Conservation (phyloP, 1,140 invertebrate species). For the Drosophila sp. region DNA sequence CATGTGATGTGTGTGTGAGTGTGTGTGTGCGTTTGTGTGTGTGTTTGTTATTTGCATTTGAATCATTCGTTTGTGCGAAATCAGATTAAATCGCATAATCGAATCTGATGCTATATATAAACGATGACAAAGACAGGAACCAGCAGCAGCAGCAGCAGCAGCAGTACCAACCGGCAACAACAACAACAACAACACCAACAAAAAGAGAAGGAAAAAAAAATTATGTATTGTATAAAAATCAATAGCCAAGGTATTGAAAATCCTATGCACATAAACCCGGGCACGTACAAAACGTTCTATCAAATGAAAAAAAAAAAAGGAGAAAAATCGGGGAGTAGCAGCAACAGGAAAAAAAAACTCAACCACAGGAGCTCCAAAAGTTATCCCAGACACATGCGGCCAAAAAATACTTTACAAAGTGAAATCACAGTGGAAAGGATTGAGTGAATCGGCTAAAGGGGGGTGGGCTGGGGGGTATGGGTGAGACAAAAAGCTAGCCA, state of each 20-base stretch:
- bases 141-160: conserved; percentile 58
- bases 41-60: conserved; percentile 73
- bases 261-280: conserved; percentile 75
- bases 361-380: conserved; percentile 69
- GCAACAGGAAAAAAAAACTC: conserved; percentile 13
- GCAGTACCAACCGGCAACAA: conserved; percentile 57
- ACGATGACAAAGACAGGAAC: conserved; percentile 73
- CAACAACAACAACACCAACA: conserved; percentile 42
- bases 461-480: neutral
- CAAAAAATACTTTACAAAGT: conserved; percentile 78
- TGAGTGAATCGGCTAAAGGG: conserved; percentile 25
- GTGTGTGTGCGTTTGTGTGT: conserved; percentile 29
- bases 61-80: conserved; percentile 82
- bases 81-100: conserved; percentile 81
- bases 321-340: conserved; percentile 11
- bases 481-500: neutral
- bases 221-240: conserved; percentile 80
- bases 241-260: conserved; percentile 76
- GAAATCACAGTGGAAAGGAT: conserved; percentile 55
- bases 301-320: conserved; percentile 45
- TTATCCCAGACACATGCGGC: conserved; percentile 75
- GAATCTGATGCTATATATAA: conserved; percentile 76
- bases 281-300: conserved; percentile 76
- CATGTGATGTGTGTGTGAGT: conserved; percentile 23
- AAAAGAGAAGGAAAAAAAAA: conserved; percentile 40